These are phyloP conservation scores for Euphonia xanthogaster DNA, from an alignment of 2,797 vertebrate genomes.

Conservation along the genomic window DNA sequence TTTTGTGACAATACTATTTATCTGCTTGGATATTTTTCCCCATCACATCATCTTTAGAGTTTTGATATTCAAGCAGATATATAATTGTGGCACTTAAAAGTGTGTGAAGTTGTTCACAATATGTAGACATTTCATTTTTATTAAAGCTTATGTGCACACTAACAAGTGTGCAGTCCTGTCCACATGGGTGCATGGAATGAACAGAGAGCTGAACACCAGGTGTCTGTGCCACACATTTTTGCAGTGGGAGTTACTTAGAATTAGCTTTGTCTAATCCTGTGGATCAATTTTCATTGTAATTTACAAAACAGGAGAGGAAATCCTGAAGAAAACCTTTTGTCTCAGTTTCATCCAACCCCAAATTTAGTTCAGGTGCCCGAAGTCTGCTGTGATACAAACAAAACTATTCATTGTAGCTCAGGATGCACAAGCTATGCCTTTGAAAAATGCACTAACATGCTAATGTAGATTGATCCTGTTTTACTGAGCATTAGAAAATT, in stretches of 20 bases:
- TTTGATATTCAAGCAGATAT: not conserved
- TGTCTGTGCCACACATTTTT: not conserved
- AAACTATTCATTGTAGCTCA: not conserved
- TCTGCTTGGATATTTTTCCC: not conserved
- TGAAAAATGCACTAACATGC: not conserved
- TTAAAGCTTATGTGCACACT: not conserved
- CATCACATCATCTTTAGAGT: not conserved
- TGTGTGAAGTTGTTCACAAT: not conserved
- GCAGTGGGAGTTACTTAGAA: not conserved
- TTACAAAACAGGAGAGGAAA: not conserved
- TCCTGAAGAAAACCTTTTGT: not conserved
- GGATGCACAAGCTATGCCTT: not conserved
- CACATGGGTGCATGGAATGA: fast-evolving
- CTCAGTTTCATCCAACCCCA: not conserved
- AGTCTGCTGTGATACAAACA: not conserved
- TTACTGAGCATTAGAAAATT: not conserved
- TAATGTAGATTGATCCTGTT: not conserved
- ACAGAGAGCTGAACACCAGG: not conserved
- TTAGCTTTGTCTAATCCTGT: not conserved
- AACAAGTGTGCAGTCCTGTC: not conserved
- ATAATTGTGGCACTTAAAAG: not conserved
- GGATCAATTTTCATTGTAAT: not conserved
- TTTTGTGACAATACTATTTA: not conserved
- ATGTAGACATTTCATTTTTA: not conserved
- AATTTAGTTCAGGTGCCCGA: not conserved